Percentiles rank a stretch among this genome's conserved stretches.
Evolutionary conservation across 2,113 vertebrate genomes (phyloP).

Genomic region (Cottus gobio): DNA sequence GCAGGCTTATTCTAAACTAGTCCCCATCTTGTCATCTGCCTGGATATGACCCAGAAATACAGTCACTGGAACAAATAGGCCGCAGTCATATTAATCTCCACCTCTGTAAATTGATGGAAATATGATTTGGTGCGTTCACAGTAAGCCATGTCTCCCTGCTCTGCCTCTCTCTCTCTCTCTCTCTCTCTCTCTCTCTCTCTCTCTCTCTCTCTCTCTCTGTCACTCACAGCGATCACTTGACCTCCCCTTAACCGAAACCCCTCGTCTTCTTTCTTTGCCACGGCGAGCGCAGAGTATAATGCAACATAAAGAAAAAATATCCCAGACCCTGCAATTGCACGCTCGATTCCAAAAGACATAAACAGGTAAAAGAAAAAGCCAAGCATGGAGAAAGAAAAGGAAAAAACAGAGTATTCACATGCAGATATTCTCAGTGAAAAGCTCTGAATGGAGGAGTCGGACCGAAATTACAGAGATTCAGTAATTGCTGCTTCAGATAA

Average conservation of each 20-base stretch:
- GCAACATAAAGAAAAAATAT: slow-evolving; percentile 22
- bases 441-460: slow-evolving; percentile 61
- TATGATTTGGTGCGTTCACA: slow-evolving; percentile 67
- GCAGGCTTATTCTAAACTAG: slow-evolving; percentile 65
- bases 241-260: slow-evolving; percentile 34
- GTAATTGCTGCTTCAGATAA: slow-evolving; percentile 79
- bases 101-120: slow-evolving; percentile 77
- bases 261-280: background rate
- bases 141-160: slow-evolving; percentile 32
- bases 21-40: slow-evolving; percentile 77
- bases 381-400: background rate
- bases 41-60: slow-evolving; percentile 84
- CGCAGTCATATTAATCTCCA: slow-evolving; percentile 78
- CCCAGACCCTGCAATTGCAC: slow-evolving; percentile 40
- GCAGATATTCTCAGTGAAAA: slow-evolving; percentile 53
- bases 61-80: slow-evolving; percentile 82
- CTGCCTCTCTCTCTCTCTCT: background rate
- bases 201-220: background rate
- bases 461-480: slow-evolving; percentile 77
- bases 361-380: slow-evolving; percentile 52
- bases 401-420: slow-evolving; percentile 35
- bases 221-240: slow-evolving; percentile 27
- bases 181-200: no score
- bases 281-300: slow-evolving; percentile 37
- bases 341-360: slow-evolving; percentile 41